Conservation (phyloP, 2,888 invertebrate genomes). For the Limnephilus rhombicus region DNA sequence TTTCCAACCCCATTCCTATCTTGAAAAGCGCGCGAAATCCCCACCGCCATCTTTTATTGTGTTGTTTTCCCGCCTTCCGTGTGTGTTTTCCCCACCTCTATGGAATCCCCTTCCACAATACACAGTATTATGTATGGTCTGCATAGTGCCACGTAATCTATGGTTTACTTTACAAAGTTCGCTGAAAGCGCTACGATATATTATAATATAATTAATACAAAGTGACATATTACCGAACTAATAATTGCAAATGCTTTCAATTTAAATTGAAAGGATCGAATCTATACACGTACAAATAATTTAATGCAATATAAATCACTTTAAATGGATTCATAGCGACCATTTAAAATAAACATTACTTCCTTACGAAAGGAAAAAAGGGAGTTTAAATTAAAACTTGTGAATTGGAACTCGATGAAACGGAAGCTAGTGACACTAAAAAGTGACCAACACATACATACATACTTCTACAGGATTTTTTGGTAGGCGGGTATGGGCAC, state of each 20-base stretch:
- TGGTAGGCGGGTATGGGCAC: too few species aligned
- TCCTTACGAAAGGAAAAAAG: too few species aligned
- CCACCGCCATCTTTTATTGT: slow-evolving; percentile 27
- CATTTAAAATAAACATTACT: not conserved
- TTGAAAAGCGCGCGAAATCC: not conserved
- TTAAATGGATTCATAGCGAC: not conserved
- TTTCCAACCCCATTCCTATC: slow-evolving; percentile 3
- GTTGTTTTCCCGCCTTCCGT: slow-evolving; percentile 24
- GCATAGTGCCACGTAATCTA: not conserved
- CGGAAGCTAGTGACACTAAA: too few species aligned
- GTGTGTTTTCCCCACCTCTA: not conserved
- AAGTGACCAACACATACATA: too few species aligned
- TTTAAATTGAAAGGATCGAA: not conserved
- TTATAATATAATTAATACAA: not conserved
- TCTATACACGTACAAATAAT: not conserved
- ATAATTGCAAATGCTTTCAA: not conserved
- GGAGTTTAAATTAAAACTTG: too few species aligned
- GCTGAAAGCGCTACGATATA: not conserved
- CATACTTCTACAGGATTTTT: too few species aligned
- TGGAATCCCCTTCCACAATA: not conserved
- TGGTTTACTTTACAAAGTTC: not conserved
- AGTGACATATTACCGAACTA: not conserved
- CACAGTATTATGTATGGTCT: not conserved
- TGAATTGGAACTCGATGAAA: too few species aligned
- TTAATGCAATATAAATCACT: not conserved